Conservation (phyloP, 1,140 invertebrate genomes). For the Drosophila persimilis region DNA sequence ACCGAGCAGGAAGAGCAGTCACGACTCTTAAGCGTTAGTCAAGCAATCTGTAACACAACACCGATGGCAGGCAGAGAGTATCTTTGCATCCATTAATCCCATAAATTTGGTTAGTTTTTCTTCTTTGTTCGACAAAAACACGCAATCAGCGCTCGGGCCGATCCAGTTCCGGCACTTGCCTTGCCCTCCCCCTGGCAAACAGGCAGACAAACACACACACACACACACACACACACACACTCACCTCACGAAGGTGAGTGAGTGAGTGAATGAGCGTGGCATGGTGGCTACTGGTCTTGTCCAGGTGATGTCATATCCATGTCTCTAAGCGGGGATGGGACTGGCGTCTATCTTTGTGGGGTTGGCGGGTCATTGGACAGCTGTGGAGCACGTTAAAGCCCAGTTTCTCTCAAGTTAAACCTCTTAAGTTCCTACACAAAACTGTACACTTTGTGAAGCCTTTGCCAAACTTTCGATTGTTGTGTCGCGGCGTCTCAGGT, state of each 20-base stretch:
- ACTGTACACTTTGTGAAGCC: too few relatives aligned
- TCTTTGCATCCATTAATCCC: conserved; percentile 26
- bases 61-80: conserved; percentile 1
- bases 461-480: conserved; percentile 28
- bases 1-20: conserved; percentile 49
- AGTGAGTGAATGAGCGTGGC: conserved; percentile 28
- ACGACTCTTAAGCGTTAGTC: conserved; percentile 4
- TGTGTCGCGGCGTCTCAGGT: neutral
- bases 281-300: conserved; percentile 51
- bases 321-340: conserved; percentile 25
- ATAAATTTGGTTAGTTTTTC: conserved; percentile 51
- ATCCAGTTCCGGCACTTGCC: conserved; percentile 47
- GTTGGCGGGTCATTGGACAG: conserved; percentile 11
- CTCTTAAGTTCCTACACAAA: conserved; percentile 12
- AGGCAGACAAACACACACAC: conserved; percentile 3
- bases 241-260: conserved; percentile 43
- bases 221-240: conserved; percentile 7
- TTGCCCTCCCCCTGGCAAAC: conserved; percentile 8
- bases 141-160: conserved; percentile 31
- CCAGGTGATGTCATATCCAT: conserved; percentile 54
- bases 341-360: neutral
- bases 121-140: conserved; percentile 37
- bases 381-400: neutral
- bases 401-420: neutral
- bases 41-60: conserved; percentile 68